phyloP scores from a whole-genome alignment of 2,888 invertebrate species.

The Phrixothrix hirtus region DNA sequence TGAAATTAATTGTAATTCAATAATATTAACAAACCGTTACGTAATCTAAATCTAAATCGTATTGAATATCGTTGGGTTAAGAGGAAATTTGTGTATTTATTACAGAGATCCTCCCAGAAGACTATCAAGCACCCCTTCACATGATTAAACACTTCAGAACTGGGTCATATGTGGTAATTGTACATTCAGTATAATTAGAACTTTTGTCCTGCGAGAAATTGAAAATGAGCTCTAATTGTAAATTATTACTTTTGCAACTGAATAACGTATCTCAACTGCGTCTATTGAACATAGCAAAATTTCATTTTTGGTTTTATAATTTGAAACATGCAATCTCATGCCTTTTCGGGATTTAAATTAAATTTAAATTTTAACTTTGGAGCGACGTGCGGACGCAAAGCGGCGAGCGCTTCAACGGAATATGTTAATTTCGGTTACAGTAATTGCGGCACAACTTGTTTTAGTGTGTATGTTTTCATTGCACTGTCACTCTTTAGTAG shows the following conservation, averaged over 20 bases:
- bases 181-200: constrained; percentile 27
- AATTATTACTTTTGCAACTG: constrained; percentile 22
- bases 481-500: constrained; percentile 14
- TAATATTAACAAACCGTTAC: background rate
- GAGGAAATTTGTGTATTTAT: background rate
- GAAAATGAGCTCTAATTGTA: constrained; percentile 29
- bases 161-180: constrained; percentile 23
- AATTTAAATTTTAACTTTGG: constrained; percentile 22
- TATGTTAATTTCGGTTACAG: constrained; percentile 22
- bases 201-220: constrained; percentile 23
- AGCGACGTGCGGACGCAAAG: constrained; percentile 17
- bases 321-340: constrained; percentile 13
- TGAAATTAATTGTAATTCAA: no score
- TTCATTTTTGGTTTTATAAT: constrained; percentile 7
- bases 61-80: background rate
- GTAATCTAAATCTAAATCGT: background rate
- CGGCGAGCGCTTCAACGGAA: constrained; percentile 14
- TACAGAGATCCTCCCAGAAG: background rate
- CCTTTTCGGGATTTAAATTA: constrained; percentile 22
- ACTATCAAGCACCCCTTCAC: background rate
- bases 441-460: constrained; percentile 22
- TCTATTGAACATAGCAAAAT: constrained; percentile 7
- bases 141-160: constrained; percentile 5
- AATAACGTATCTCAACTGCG: constrained; percentile 1
- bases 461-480: constrained; percentile 12